Evolutionary conservation across 2,797 vertebrate genomes (phyloP), one percentile per base, ranked within the genome.

Genomic region (Parauchenoglanis ngamensis): DNA sequence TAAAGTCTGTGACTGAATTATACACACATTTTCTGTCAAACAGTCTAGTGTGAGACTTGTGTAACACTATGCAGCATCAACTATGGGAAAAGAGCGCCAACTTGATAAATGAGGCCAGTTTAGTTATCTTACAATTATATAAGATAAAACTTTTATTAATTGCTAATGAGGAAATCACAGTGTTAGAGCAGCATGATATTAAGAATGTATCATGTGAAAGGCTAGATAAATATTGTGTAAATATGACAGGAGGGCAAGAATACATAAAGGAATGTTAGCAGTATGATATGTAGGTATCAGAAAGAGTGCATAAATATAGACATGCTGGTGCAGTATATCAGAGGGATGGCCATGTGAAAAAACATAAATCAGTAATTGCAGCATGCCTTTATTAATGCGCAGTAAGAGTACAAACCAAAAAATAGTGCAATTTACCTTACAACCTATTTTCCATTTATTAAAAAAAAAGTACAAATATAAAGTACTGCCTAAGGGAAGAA

Each of bases 31-130:
- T 61, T 19, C 7, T 15, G 25, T 81, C 13, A 46, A 56, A 63
- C 35, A 23, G 17, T 61, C 23, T 61, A 17, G 40, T 15, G 35
- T 63, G 11, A 44, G 57, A 46, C 78, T 65, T 82, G 79, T 85
- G 77, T 52, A 87, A 87, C 75, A 88, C 17, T 54, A 77, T 57
- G 83, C 63, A 65, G 76, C 87, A 88, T 88, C 10, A 5, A 21
- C 49, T 61, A 40, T 25, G 12, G 35, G 3, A 40, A 35, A 57
- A 35, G 28, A 76, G 13, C 3, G 2, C 44, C 49, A 46, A 49
- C 13, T 21, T 78, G 15, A 56, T 56, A 78, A 59, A 59, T 40
- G 52, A 40, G 19, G 35, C 28, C 40, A 19, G 10, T 77, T 56
- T 31, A 56, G 25, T 76, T 52, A 28, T 77, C 17, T 35, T 23